Evolutionary conservation across 1,140 invertebrate species (phyloP).

Genomic region (Lamellibrachia luymesi): DNA sequence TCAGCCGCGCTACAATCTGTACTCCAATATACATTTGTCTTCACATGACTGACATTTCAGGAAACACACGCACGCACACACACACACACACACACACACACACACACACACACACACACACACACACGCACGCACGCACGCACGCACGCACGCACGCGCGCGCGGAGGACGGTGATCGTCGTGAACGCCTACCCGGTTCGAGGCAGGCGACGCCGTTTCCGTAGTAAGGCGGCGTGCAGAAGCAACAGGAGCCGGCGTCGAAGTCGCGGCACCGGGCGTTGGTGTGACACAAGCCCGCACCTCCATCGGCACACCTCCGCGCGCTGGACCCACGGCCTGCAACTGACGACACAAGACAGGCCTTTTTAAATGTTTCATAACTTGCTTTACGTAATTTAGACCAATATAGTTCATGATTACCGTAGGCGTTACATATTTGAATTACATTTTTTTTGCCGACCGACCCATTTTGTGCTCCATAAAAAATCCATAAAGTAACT

Average conservation of each 20-base stretch:
- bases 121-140: neutral
- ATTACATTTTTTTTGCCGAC: too few species aligned
- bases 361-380: too few species aligned
- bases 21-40: too few species aligned
- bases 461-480: too few species aligned
- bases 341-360: too few species aligned
- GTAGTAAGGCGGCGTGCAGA: conserved; percentile 76
- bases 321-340: neutral
- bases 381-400: too few species aligned
- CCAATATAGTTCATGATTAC: too few species aligned
- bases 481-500: too few species aligned
- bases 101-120: neutral
- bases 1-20: too few species aligned
- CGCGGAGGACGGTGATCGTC: neutral
- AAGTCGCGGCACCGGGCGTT: conserved; percentile 81
- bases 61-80: neutral
- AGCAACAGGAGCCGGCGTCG: conserved; percentile 81
- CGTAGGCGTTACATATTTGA: too few species aligned
- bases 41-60: too few species aligned
- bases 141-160: neutral
- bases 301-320: conserved; percentile 58
- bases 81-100: neutral
- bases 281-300: conserved; percentile 73
- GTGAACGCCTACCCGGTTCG: conserved; percentile 66
- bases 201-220: conserved; percentile 90